Conservation (phyloP, 2,113 vertebrate genomes). For the Parotia lawesii region DNA sequence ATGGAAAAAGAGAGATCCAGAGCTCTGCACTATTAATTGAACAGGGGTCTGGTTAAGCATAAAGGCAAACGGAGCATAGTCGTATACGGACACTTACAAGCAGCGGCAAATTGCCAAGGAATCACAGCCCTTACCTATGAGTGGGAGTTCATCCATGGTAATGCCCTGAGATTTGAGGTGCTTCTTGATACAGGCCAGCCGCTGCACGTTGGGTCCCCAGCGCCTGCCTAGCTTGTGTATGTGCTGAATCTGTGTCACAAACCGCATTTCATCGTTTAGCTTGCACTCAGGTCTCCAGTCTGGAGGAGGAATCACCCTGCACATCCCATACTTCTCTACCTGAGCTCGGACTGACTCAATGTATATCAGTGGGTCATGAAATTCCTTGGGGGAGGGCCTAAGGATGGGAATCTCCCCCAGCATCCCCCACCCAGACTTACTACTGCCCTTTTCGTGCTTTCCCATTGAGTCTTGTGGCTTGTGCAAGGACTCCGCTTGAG, state of each 20-base stretch:
- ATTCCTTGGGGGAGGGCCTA: conserved; percentile 88
- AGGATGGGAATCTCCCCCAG: conserved; percentile 89
- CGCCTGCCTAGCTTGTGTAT: conserved; percentile 97
- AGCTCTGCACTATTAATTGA: not conserved
- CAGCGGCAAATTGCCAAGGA: not conserved
- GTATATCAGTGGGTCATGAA: conserved; percentile 95
- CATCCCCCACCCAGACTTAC: conserved; percentile 81
- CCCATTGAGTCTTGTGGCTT: conserved; percentile 81
- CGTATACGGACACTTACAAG: not conserved
- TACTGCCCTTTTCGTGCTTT: conserved; percentile 82
- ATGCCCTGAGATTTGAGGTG: conserved; percentile 99
- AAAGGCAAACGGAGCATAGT: not conserved
- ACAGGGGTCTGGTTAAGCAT: not conserved
- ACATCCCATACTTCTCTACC: conserved; percentile 91
- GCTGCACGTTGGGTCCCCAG: conserved; percentile 98
- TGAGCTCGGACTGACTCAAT: conserved; percentile 89
- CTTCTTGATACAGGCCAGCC: conserved; percentile 98
- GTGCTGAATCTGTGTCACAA: conserved; percentile 97
- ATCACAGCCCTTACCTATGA: conserved; percentile 87
- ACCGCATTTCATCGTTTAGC: conserved; percentile 97
- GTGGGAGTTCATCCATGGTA: conserved; percentile 95
- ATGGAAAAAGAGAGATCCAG: not conserved
- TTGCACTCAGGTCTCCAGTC: conserved; percentile 99
- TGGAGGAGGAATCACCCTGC: conserved; percentile 89
- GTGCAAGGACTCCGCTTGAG: conserved; percentile 88